A percentile compares a stretch with the other conserved stretches of the same genome.
These are phyloP conservation scores for Apodemia duryi DNA, from an alignment of 2,888 invertebrate genomes.

Conservation along the genomic window DNA sequence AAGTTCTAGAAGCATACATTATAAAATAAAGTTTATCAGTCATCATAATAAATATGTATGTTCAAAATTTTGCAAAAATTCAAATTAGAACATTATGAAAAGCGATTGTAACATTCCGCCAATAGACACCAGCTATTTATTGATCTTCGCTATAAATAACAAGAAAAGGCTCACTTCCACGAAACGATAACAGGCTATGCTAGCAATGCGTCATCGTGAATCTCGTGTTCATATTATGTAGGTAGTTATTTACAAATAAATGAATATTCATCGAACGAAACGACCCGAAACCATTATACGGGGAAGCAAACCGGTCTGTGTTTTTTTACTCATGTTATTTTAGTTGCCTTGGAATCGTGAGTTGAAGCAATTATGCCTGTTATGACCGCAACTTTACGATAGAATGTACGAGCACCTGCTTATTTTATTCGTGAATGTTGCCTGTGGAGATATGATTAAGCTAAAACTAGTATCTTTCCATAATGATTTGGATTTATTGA, in stretches of 20 bases:
- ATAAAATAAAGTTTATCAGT: too few relatives aligned
- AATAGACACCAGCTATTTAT: conserved; percentile 41
- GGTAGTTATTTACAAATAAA: conserved; percentile 49
- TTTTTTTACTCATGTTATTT: conserved; percentile 62
- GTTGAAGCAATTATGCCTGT: conserved; percentile 55
- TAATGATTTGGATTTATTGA: conserved; percentile 33
- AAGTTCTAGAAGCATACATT: too few relatives aligned
- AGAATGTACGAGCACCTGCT: conserved; percentile 56
- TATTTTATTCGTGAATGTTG: conserved; percentile 47
- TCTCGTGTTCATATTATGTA: conserved; percentile 40
- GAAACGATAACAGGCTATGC: conserved; percentile 44
- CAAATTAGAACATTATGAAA: background rate
- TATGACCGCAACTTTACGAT: conserved; percentile 52
- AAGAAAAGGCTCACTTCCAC: conserved; percentile 42
- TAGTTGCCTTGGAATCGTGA: conserved; percentile 48
- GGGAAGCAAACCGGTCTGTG: conserved; percentile 54
- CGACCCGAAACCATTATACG: conserved; percentile 59
- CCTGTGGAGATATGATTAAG: conserved; percentile 57
- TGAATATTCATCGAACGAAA: conserved; percentile 64
- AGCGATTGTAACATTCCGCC: conserved; percentile 21
- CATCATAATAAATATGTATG: background rate
- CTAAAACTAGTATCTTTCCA: conserved; percentile 43
- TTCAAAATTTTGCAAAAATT: background rate
- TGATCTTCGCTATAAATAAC: conserved; percentile 49
- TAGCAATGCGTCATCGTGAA: conserved; percentile 58